Evolutionary conservation across 2,888 invertebrate species (phyloP).

Genomic region (Leptopterna dolabrata): DNA sequence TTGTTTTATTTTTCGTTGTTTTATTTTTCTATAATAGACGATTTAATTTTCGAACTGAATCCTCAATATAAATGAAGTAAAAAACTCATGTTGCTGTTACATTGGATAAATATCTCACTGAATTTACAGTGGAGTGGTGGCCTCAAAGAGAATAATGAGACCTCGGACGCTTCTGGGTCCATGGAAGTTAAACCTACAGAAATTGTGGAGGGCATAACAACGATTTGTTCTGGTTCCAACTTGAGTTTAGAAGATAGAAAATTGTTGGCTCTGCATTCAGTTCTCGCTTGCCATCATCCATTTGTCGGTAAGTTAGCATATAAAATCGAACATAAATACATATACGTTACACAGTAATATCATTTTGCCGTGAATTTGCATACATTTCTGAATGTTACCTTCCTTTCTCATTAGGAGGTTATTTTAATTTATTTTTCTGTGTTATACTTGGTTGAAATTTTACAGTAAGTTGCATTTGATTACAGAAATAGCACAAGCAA

Average conservation of each 20-base stretch:
- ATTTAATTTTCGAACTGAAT: too few species aligned
- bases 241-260: constrained; percentile 71
- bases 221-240: constrained; percentile 67
- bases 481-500: constrained; percentile 69
- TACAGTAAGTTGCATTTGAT: too few species aligned
- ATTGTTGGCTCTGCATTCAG: constrained; percentile 74
- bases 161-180: constrained; percentile 64
- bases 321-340: too few species aligned
- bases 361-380: too few species aligned
- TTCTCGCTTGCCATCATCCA: constrained; percentile 83
- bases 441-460: too few species aligned
- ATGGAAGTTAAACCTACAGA: constrained; percentile 65
- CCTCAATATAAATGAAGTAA: too few species aligned
- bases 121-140: constrained; percentile 64
- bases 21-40: too few species aligned
- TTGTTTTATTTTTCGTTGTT: too few species aligned
- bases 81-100: too few species aligned
- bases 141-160: constrained; percentile 65
- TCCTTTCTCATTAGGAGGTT: constrained; percentile 73
- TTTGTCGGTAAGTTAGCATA: constrained; percentile 69
- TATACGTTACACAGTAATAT: too few species aligned
- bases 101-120: background rate
- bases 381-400: too few species aligned
- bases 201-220: constrained; percentile 67
- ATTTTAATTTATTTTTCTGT: constrained; percentile 59